Base-by-base conservation (phyloP, 2,113 vertebrate species). In the Thalassarche chlororhynchos region DNA sequence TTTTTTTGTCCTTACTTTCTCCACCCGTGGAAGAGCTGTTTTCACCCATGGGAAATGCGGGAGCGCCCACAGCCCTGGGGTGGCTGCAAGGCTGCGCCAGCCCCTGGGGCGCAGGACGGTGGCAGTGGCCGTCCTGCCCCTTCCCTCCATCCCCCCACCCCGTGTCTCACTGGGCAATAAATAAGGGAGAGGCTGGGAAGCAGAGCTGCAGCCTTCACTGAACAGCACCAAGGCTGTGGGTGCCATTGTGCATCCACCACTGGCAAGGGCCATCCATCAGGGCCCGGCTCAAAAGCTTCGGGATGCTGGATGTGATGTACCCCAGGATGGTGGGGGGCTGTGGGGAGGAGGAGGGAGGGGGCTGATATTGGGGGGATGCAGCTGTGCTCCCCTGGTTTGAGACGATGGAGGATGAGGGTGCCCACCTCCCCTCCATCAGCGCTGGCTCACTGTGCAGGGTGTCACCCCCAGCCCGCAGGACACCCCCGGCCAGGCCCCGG, bases 1-100 rank as follows among this genome's bases (percentile, higher is more conserved):
- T 42, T 42, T 31, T 70, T 55, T 8, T 4, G 4, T 36, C 32
- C 24, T 60, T 38, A n/a, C 12, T 42, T 69, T 69, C 54, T 54
- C 64, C 1, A 1, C 13, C 9, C 0, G 0, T n/a, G 46, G 47
- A 57, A 80, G 34, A 87, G 8, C 12, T 7, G 1, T 42, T 61
- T 60, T n/a, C 65, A 71, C 31, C 8, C n/a, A 17, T 3, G 4
- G 44, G 12, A 55, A 65, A 21, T 3, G 10, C 1, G 1, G 49
- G 11, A 51, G 7, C 8, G 49, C 23, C 6, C 76, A 26, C 3
- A 23, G 28, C 58, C 54, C 60, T 29, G 14, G 46, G 46, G 23
- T 7, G 10, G 55, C 44, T 51, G 70, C 24, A 47, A 58, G 71
- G 92, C 51, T 31, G 26, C 72, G 34, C 55, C n/a, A 28, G 46